Evolutionary conservation across 2,113 vertebrate species (phyloP).

Genomic region (Alectura lathami): DNA sequence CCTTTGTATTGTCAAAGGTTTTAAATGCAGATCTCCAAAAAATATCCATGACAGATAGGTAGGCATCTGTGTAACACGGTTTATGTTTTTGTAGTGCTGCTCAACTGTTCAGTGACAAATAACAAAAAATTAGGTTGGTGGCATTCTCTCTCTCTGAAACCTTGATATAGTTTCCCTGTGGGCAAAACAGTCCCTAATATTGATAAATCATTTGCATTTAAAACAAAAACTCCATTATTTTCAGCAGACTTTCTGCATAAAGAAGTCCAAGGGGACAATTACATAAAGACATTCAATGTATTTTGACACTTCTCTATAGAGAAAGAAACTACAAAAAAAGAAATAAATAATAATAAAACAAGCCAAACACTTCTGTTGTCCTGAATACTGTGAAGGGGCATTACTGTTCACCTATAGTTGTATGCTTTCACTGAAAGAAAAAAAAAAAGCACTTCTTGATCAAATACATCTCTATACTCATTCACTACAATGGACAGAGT

Average conservation of each 20-base stretch:
- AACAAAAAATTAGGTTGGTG: background rate
- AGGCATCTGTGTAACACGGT: background rate
- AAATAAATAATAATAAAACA: background rate
- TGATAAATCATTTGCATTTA: slow-evolving; percentile 21
- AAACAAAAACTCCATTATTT: background rate
- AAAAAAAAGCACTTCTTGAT: background rate
- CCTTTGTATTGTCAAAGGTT: background rate
- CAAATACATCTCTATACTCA: background rate
- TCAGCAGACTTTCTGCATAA: background rate
- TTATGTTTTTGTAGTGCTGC: background rate
- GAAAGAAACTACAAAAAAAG: background rate
- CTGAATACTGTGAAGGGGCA: background rate
- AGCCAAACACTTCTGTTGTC: background rate
- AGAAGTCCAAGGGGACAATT: background rate
- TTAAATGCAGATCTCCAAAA: background rate
- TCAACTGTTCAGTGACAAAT: background rate
- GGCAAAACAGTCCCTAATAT: background rate
- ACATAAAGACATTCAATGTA: background rate
- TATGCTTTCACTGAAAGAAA: background rate
- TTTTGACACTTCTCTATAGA: background rate
- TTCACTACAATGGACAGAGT: background rate
- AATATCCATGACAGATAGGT: background rate
- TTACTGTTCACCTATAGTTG: fast-evolving
- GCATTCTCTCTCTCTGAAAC: background rate
- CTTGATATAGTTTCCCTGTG: background rate